Conservation (phyloP, 2,797 vertebrate genomes). For the Pseudotriccus pelzelni region DNA sequence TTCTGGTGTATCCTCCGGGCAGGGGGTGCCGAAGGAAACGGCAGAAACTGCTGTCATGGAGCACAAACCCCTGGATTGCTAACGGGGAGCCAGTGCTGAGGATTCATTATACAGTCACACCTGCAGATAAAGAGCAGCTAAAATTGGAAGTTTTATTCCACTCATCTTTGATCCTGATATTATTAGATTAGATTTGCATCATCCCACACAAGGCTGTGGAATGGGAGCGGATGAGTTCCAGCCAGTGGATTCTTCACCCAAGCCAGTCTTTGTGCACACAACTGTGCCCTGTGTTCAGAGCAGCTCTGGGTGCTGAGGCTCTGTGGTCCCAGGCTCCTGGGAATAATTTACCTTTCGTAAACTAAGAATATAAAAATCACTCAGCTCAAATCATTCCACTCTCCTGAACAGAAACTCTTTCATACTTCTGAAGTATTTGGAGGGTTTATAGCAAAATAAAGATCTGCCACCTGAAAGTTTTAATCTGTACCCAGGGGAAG, state of each 20-base stretch:
- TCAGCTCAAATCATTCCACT: background rate
- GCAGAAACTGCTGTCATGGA: constrained; percentile 46
- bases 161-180: constrained; percentile 65
- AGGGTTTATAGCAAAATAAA: constrained; percentile 12
- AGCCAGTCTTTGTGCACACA: background rate
- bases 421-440: background rate
- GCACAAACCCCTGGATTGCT: constrained; percentile 46
- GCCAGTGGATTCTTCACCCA: background rate
- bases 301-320: background rate
- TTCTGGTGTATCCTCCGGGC: constrained; percentile 21
- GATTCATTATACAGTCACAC: constrained; percentile 68
- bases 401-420: background rate
- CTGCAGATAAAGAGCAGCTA: constrained; percentile 67
- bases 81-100: constrained; percentile 51
- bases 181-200: constrained; percentile 62
- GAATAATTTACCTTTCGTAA: background rate
- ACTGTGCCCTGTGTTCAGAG: background rate
- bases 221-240: background rate
- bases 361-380: background rate
- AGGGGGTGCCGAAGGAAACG: constrained; percentile 58
- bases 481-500: background rate
- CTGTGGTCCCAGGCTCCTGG: background rate
- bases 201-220: constrained; percentile 35
- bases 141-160: constrained; percentile 64
- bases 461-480: background rate